Conservation (phyloP, 2,797 vertebrate genomes). For the Hoplostethus mediterraneus region DNA sequence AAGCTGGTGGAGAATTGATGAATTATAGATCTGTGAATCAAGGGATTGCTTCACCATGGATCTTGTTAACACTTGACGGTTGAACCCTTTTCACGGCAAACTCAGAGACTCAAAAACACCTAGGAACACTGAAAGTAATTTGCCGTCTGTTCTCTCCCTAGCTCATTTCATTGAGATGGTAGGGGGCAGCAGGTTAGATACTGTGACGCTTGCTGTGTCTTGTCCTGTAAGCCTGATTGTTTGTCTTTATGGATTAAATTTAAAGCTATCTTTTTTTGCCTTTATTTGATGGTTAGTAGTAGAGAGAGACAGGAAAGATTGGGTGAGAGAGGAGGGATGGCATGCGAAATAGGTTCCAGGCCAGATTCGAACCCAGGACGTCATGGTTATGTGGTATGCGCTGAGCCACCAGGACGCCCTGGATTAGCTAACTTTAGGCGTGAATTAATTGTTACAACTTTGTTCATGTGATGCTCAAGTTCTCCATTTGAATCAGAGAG, state of each 20-base stretch:
- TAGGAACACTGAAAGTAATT: slow-evolving; percentile 8
- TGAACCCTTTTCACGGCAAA: background rate
- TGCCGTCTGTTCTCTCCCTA: slow-evolving; percentile 9
- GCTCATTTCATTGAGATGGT: slow-evolving; percentile 13
- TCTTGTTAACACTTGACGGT: slow-evolving; percentile 29
- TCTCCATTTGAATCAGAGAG: background rate
- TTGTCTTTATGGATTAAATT: background rate
- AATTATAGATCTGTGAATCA: slow-evolving; percentile 42
- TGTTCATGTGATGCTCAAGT: background rate
- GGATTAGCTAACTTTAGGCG: background rate
- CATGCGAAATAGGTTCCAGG: no score
- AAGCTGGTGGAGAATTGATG: slow-evolving; percentile 23
- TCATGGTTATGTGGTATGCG: no score
- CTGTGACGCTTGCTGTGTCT: background rate
- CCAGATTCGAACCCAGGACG: no score
- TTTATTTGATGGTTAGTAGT: no score
- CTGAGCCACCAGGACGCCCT: no score
- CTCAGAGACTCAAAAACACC: slow-evolving; percentile 1
- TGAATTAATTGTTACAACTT: background rate
- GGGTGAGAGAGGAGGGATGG: no score
- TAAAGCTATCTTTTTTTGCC: no score
- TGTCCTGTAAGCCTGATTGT: background rate
- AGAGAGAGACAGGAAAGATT: no score
- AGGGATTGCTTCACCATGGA: slow-evolving; percentile 16
- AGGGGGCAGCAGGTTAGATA: background rate